phyloP scores from a whole-genome alignment of 35 echinoderm and acorn worm species.

The Patiria miniata region DNA sequence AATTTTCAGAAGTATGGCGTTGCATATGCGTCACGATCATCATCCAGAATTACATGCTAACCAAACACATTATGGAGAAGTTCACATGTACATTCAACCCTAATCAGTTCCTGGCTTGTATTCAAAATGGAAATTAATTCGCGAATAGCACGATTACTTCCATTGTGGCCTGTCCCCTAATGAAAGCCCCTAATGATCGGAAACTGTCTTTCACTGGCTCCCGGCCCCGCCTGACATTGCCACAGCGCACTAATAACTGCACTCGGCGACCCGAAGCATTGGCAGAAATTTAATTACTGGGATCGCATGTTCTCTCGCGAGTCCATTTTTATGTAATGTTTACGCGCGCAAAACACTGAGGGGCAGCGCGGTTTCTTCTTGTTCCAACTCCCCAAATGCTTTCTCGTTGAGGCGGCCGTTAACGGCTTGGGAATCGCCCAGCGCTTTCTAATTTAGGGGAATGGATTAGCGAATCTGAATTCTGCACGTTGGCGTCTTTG shows the following conservation, averaged over 20 bases:
- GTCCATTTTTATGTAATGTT: slow-evolving; percentile 5
- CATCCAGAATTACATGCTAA: too few species aligned
- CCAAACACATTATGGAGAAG: too few species aligned
- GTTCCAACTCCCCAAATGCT: background rate
- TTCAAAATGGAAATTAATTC: too few species aligned
- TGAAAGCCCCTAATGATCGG: background rate
- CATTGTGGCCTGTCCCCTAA: background rate
- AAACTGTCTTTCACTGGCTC: slow-evolving; percentile 12
- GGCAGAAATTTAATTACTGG: slow-evolving; percentile 23
- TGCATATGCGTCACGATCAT: too few species aligned
- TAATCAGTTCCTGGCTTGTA: too few species aligned
- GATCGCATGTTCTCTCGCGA: background rate
- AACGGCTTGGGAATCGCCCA: background rate
- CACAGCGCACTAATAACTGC: slow-evolving; percentile 15
- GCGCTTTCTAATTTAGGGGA: background rate
- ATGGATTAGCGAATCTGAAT: background rate
- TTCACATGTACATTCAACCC: too few species aligned
- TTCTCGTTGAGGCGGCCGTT: background rate
- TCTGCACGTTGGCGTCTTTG: background rate
- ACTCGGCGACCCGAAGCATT: background rate
- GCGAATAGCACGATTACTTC: background rate
- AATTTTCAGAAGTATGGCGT: too few species aligned
- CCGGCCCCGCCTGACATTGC: slow-evolving; percentile 4
- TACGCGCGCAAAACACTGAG: slow-evolving; percentile 10
- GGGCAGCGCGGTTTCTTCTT: background rate